Evolutionary conservation across 2,113 vertebrate genomes (phyloP), one percentile per base, ranked within the genome.

Genomic region (Catharus bicknelli): DNA sequence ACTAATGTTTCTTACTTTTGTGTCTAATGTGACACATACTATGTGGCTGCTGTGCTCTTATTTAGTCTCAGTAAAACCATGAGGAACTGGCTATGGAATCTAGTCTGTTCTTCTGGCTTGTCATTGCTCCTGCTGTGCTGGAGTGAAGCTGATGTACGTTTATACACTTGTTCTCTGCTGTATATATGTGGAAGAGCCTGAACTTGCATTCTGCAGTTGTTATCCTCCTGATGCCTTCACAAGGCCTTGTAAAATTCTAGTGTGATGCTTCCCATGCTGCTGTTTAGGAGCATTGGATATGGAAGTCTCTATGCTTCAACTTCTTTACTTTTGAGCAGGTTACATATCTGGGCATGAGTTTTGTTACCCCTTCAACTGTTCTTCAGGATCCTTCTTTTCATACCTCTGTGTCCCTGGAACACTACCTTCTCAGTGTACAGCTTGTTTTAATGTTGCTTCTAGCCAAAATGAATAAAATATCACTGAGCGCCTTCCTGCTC

Each of bases 381-480:
- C 61, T 92, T 77, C 53, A 78, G 77, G 61, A 67, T 70, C 66
- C n/a, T 78, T 94, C 19, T 92, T 95, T 91, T 92, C 7, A 6
- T 95, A 63, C 53, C 7, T 88, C 29, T 5, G 8, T 79, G 74
- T 94, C 81, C 87, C 84, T 90, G 54, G 78, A 95, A 93, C 74
- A 42, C 57, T n/a, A 34, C 64, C 70, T 92, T 95, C 81, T 79
- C 53, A 14, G 40, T 1, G 7, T 87, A 73, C 74, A 79, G 70
- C 89, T 89, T 89, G 77, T 91, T 87, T 94, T 75, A 82, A 57
- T 40, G 54, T 68, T 89, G 87, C 87, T 94, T 86, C 87, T 36
- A 95, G 93, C 57, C 62, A 95, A 79, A 94, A 91, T 94, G 66
- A 87, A 90, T 94, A 95, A 95, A 94, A 89, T 95, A 87, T 89